A percentile compares a stretch with the other conserved stretches of the same genome.
Conservation (phyloP, 2,113 vertebrate genomes). For the Syngnathus floridae region DNA sequence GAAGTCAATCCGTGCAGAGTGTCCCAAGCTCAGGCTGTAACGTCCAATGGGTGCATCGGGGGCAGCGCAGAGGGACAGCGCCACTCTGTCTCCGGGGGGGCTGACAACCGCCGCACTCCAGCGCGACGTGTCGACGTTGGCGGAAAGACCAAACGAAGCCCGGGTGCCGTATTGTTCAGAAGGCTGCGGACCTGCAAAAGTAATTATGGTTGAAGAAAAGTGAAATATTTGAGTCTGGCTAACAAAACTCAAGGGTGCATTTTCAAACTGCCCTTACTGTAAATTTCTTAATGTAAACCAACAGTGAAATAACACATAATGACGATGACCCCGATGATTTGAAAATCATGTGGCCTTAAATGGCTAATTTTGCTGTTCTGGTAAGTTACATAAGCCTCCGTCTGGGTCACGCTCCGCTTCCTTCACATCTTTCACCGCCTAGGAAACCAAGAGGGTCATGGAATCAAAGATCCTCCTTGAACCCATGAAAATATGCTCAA, state of each 20-base stretch:
- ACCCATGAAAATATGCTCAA: slow-evolving; percentile 17
- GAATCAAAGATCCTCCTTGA: not conserved
- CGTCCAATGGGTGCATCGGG: slow-evolving; percentile 75
- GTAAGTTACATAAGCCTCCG: slow-evolving; percentile 10
- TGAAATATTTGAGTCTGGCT: slow-evolving; percentile 12
- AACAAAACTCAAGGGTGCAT: slow-evolving; percentile 9
- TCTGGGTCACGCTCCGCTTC: slow-evolving; percentile 12
- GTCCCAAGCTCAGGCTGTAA: slow-evolving; percentile 74
- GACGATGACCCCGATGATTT: not conserved
- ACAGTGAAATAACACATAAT: slow-evolving; percentile 4
- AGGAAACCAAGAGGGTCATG: not conserved
- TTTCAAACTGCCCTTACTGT: slow-evolving; percentile 7
- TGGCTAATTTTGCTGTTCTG: slow-evolving; percentile 8
- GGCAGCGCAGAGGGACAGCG: slow-evolving; percentile 71
- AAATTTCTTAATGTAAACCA: slow-evolving; percentile 9
- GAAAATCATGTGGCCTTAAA: not conserved
- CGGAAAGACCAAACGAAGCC: slow-evolving; percentile 68
- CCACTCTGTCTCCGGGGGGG: slow-evolving; percentile 60
- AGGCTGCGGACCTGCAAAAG: slow-evolving; percentile 75
- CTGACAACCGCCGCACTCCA: slow-evolving; percentile 75
- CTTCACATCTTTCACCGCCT: not conserved
- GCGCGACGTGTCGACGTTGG: slow-evolving; percentile 46
- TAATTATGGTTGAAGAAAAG: not conserved
- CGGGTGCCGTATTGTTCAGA: slow-evolving; percentile 75
- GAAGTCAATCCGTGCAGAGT: slow-evolving; percentile 66